Conservation (phyloP, 1,140 invertebrate species). For the Ceratosolen solmsi region DNA sequence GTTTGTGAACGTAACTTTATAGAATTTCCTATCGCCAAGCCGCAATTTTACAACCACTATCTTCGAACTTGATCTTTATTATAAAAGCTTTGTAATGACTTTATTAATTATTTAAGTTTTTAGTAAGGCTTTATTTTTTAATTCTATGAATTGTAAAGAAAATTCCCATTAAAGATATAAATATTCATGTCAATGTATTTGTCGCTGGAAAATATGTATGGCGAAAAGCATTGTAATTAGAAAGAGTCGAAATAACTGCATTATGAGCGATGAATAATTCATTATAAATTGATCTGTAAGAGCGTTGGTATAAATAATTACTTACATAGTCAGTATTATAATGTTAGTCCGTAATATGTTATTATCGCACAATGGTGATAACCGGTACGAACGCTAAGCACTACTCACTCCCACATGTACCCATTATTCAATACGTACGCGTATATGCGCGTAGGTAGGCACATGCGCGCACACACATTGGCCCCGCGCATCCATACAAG, state of each 20-base stretch:
- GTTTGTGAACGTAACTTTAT: too few relatives aligned
- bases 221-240: background rate
- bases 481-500: too few relatives aligned
- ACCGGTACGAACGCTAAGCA: constrained; percentile 13
- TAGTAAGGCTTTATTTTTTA: too few relatives aligned
- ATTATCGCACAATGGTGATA: constrained; percentile 32
- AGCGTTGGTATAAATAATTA: constrained; percentile 4
- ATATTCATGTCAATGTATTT: constrained; percentile 32
- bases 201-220: background rate
- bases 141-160: too few relatives aligned
- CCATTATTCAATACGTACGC: too few relatives aligned
- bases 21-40: too few relatives aligned
- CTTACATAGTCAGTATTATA: constrained; percentile 12
- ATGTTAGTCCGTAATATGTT: constrained; percentile 27
- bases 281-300: background rate
- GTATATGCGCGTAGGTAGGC: background rate
- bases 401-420: background rate
- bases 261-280: background rate
- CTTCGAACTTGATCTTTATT: constrained; percentile 15
- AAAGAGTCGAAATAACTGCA: background rate
- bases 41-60: background rate
- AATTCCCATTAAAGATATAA: too few relatives aligned
- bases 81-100: background rate
- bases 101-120: background rate
- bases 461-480: too few relatives aligned